Evolutionary conservation across 2,113 vertebrate species (phyloP).

Genomic region (Stercorarius parasiticus): DNA sequence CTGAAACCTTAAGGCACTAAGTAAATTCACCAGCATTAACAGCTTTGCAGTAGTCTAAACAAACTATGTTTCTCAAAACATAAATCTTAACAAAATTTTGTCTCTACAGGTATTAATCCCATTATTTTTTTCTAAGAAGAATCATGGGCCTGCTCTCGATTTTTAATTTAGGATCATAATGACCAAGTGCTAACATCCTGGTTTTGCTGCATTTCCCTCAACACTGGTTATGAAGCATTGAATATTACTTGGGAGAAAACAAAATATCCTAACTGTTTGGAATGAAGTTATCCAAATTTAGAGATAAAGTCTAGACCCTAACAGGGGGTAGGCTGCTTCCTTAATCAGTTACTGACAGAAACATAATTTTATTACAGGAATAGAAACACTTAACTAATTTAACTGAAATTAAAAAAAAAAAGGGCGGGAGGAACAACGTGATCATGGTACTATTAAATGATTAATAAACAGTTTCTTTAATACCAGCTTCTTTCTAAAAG

Average conservation of each 20-base stretch:
- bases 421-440: fast-evolving
- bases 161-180: neutral
- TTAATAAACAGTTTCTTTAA: neutral
- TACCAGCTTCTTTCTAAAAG: neutral
- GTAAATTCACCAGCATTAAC: constrained; percentile 28
- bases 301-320: neutral
- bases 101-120: neutral
- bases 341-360: constrained; percentile 1
- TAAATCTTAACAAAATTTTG: neutral
- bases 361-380: neutral
- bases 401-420: neutral
- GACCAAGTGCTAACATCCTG: neutral
- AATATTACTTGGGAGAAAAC: neutral
- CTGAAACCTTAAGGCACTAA: constrained; percentile 24
- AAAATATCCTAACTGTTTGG: neutral
- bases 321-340: neutral
- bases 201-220: neutral
- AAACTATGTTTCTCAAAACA: neutral
- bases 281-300: neutral
- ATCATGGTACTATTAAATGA: neutral
- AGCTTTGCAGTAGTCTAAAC: constrained; percentile 24
- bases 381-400: neutral
- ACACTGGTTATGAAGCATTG: neutral
- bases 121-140: neutral
- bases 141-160: neutral